Evolutionary conservation across 2,797 vertebrate genomes (phyloP), one percentile per base, ranked within the genome.

Genomic region (Podarcis siculus): DNA sequence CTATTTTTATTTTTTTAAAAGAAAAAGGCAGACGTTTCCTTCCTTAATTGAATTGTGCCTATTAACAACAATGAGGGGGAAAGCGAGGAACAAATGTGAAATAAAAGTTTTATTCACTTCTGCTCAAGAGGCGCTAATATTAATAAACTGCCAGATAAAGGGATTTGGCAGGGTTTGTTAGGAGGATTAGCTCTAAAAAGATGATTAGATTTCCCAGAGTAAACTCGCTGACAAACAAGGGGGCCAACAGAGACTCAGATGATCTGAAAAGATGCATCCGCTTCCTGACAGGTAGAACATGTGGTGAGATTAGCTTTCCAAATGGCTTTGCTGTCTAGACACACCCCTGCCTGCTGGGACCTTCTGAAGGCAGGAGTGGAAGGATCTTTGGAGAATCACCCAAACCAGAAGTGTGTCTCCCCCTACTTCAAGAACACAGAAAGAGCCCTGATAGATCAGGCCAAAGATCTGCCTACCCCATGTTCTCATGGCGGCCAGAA

Each of bases 41-140:
- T 92, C 88, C 84, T 95, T 96, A 95, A 96, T 96, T 95, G 91
- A 95, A 94, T 96, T 93, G 89, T 89, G 93, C 93, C 89, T 15
- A 61, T 95, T 95, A 94, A 92, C 76, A 91, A 87, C 81, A 90
- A 90, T 30, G 0, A 69, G 0, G 49, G 3, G 88, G 87, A 88
- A 92, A 82, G 91, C 64, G 81, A 73, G 55, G 72, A 55, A 45
- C 88, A 85, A 91, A 88, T 0, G 1, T 17, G 89, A 93, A 88
- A 90, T 76, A 92, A 86, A 87, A 91, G 79, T 77, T 0, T 58
- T 93, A 90, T 89, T 92, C 32, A 17, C 82, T 92, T 86, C 90
- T 91, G 88, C 86, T 82, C 7, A 23, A 93, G 92, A 90, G 90
- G 35, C 90, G 83, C 92, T 90, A 83, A 91, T 91, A 92, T 92